Percentiles rank a stretch among this genome's conserved stretches.
Evolutionary conservation across 37 sponge, comb jelly and placozoan genomes (phyloP).

Genomic region (Bolinopsis microptera): DNA sequence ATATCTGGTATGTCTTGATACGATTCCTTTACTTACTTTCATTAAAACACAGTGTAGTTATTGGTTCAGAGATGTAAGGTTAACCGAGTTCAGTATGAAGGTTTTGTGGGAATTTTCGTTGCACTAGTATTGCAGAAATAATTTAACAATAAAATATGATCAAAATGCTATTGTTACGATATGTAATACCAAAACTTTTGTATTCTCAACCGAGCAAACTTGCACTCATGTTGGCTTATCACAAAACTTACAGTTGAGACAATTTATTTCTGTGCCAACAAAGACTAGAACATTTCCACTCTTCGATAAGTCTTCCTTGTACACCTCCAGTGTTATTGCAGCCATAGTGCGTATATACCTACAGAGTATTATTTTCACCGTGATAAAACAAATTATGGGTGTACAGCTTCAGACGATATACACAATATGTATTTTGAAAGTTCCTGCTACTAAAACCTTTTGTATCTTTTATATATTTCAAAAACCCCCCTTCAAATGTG

Average conservation of each 20-base stretch:
- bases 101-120: background rate
- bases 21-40: background rate
- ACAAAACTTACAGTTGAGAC: background rate
- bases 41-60: background rate
- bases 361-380: too few relatives aligned
- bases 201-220: too few relatives aligned
- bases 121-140: background rate
- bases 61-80: background rate
- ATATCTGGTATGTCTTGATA: background rate
- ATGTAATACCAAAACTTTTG: too few relatives aligned
- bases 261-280: constrained; percentile 62
- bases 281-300: background rate
- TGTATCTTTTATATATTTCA: too few relatives aligned
- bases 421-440: too few relatives aligned
- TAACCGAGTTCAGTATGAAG: background rate
- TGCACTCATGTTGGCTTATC: background rate
- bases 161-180: background rate
- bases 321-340: background rate
- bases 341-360: too few relatives aligned
- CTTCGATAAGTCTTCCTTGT: background rate
- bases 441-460: too few relatives aligned
- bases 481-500: too few relatives aligned
- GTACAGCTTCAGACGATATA: too few relatives aligned
- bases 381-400: too few relatives aligned
- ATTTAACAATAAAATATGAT: background rate